Conservation (phyloP, 1,140 invertebrate species). For the Tenebrio molitor region DNA sequence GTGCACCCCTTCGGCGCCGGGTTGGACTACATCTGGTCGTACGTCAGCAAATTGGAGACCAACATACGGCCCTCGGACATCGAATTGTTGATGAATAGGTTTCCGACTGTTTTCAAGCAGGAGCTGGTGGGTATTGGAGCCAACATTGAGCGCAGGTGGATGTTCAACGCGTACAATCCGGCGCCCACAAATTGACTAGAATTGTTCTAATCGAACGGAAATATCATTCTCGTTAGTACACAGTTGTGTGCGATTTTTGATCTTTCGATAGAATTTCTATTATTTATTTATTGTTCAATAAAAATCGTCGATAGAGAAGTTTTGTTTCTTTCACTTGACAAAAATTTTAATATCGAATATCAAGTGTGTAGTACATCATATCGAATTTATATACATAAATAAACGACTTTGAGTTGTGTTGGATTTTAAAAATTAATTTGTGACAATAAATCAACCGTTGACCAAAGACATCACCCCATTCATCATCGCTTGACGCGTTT, state of each 20-base stretch:
- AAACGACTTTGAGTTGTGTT: no score
- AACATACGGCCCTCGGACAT: conserved; percentile 78
- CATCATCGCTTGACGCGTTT: no score
- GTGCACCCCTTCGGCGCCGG: conserved; percentile 90
- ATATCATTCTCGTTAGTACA: no score
- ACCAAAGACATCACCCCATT: no score
- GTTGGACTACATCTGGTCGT: conserved; percentile 88
- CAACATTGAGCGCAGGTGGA: conserved; percentile 84
- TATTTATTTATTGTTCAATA: conserved; percentile 13
- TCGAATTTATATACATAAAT: no score
- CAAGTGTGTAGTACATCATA: no score
- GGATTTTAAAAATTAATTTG: no score
- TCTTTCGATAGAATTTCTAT: not conserved
- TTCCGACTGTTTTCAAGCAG: conserved; percentile 83
- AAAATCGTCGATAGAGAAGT: no score
- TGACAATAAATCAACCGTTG: no score
- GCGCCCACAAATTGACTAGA: not conserved
- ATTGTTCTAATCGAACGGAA: no score
- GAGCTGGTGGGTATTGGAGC: conserved; percentile 82
- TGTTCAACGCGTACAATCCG: conserved; percentile 76
- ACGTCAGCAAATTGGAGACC: conserved; percentile 82
- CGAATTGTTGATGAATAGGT: conserved; percentile 80
- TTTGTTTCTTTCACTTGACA: no score
- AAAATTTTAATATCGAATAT: no score
- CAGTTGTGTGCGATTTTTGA: not conserved